Percentiles rank a stretch among this genome's conserved stretches.
Conservation (phyloP, 2,113 vertebrate genomes). For the Rallus limicola region DNA sequence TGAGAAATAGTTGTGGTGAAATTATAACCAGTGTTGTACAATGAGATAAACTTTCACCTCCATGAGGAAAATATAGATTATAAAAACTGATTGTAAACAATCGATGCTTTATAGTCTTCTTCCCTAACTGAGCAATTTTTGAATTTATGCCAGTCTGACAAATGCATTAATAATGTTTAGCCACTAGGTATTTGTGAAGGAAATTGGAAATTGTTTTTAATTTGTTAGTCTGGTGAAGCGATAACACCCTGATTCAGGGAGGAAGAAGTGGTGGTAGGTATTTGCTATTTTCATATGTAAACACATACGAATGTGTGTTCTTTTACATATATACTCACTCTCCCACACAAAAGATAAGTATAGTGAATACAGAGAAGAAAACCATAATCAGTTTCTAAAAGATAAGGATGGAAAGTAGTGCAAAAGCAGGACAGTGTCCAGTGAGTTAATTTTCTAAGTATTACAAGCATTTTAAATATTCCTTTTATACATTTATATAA, state of each 20-base stretch:
- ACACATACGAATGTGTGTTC: background rate
- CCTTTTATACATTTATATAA: conserved; percentile 47
- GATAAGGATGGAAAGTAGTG: conserved; percentile 33
- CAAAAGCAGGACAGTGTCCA: conserved; percentile 1
- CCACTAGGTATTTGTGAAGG: conserved; percentile 70
- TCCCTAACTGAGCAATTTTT: conserved; percentile 75
- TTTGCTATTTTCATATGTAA: conserved; percentile 54
- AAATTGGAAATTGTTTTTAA: conserved; percentile 74
- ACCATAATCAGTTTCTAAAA: conserved; percentile 24
- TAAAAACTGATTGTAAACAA: conserved; percentile 70
- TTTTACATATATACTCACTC: background rate
- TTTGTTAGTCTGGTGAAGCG: conserved; percentile 70
- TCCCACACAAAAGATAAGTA: background rate
- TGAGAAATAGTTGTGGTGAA: conserved; percentile 71
- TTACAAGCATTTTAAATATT: conserved; percentile 54
- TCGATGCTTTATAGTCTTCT: conserved; percentile 65
- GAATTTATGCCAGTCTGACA: conserved; percentile 68
- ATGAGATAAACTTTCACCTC: conserved; percentile 74
- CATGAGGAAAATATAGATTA: conserved; percentile 73
- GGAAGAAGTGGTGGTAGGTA: background rate
- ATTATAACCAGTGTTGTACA: conserved; percentile 69
- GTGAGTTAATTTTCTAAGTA: conserved; percentile 51
- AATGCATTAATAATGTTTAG: conserved; percentile 78
- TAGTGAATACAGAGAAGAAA: conserved; percentile 17
- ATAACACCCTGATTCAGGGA: conserved; percentile 30